Conservation (phyloP, 2,888 invertebrate species). For the Oligia strigilis region DNA sequence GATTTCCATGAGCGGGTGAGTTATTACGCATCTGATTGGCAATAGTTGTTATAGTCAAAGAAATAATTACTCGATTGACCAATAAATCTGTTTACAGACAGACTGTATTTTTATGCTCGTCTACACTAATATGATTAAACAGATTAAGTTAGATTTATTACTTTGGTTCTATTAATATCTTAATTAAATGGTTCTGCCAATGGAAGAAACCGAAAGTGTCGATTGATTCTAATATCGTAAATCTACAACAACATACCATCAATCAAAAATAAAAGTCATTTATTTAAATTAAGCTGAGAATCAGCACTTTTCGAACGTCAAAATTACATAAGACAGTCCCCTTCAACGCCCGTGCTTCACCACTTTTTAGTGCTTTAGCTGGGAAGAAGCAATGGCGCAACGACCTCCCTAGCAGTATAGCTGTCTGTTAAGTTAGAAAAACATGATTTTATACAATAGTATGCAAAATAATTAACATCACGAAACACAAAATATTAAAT, state of each 20-base stretch:
- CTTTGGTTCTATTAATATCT: slow-evolving; percentile 40
- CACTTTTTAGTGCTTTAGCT: not conserved
- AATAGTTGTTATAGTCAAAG: slow-evolving; percentile 35
- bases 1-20: slow-evolving; percentile 18
- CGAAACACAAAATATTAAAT: not conserved
- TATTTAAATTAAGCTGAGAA: not conserved
- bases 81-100: slow-evolving; percentile 56
- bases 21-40: slow-evolving; percentile 31
- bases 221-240: slow-evolving; percentile 20
- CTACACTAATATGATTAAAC: slow-evolving; percentile 43
- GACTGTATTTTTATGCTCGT: slow-evolving; percentile 53
- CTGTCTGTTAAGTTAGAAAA: not conserved
- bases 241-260: not conserved
- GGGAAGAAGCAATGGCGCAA: not conserved
- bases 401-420: not conserved
- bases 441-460: too few relatives aligned
- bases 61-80: slow-evolving; percentile 43
- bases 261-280: not conserved
- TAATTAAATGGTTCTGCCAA: slow-evolving; percentile 52
- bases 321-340: too few relatives aligned
- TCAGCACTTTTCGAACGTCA: not conserved
- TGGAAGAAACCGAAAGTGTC: slow-evolving; percentile 48
- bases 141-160: slow-evolving; percentile 56
- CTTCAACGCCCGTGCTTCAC: not conserved
- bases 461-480: too few relatives aligned